Evolutionary conservation across 2,113 vertebrate genomes (phyloP), one percentile per base, ranked within the genome.

Genomic region (Pituophis catenifer): DNA sequence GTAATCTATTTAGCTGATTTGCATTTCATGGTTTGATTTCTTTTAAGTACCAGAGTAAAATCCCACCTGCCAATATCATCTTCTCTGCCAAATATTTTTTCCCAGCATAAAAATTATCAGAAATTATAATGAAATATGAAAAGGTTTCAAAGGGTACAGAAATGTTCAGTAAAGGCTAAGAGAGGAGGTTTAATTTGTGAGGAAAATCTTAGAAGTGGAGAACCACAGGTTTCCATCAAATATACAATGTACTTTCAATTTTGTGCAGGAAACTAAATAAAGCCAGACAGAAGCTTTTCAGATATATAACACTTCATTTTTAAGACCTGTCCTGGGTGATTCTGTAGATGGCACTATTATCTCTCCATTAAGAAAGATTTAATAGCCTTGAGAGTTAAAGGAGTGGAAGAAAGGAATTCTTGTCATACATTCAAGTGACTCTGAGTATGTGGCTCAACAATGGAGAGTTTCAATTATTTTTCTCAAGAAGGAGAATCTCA

Each of bases 1-100:
- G 96, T 96, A 96, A 98, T 97, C 94, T 95, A 92, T 96, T 97
- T 97, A 97, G 94, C 95, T 1, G 0, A 89, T 97, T 95, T 94
- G 91, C 96, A 92, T 89, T 97, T 95, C 94, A 91, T 94, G 94
- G 44, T 97, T 97, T 97, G 97, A 97, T 95, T 97, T 94, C 95
- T 59, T 93, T 94, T 88, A 96, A 95, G 91, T 96, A 94, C 95
- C 97, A 95, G 90, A 97, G 93, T 81, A 96, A 93, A 94, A 96
- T 91, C 90, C 94, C 95, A 97, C 95, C 95, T 97, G 97, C 96
- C 97, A 97, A 95, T 93, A 94, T 93, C 90, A 93, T 92, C 52
- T 92, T 91, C 91, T 89, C 93, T 96, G 95, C 97, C 97, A 98
- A 96, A 93, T 96, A 53, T 90, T 54, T 90, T 90, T 44, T 95